Evolutionary conservation across 2,888 invertebrate genomes (phyloP), one percentile per base, ranked within the genome.

Genomic region (Podabrus alpinus): DNA sequence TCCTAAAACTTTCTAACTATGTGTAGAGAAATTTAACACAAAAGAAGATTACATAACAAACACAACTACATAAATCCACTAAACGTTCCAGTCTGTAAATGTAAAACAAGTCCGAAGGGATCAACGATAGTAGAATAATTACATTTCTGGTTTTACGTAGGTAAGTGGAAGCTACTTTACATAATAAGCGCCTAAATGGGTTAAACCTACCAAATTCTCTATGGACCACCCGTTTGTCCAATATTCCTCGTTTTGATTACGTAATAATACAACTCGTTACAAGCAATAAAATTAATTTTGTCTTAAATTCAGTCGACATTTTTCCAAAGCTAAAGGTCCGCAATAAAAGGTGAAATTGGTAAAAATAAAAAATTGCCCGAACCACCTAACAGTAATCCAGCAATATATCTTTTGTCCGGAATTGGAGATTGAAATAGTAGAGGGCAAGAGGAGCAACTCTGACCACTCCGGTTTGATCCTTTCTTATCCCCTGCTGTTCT

Each of bases 351-450:
- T 76, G 76, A 76, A 76, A 76, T 76, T 76, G 76, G 76, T 77
- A 76, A 77, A 79, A 81, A 81, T 80, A 83, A 84, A 84, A 84
- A 84, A 84, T 83, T 80, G 79, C 83, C 80, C 81, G 81, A 80
- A 81, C 80, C 80, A 78, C 80, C 81, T 80, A 80, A 81, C 81
- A 82, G 83, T 84, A 84, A 84, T 83, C 84, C 84, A 68, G 81
- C 82, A 77, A 84, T 84, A 83, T 84, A 85, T 85, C 83, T 83
- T 81, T 78, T 74, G 77, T 78, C 77, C 79, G 79, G 81, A 82
- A 83, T 81, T 80, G 81, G 81, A 83, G 83, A 84, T 83, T 84
- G 84, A 84, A 84, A 84, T 83, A 83, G 84, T 83, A 81, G 81
- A 80, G 80, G 81, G 79, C 80, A 81, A 82, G 81, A 81, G 81